Evolutionary conservation across 1,140 invertebrate genomes (phyloP).

Genomic region (Sogatella furcifera): DNA sequence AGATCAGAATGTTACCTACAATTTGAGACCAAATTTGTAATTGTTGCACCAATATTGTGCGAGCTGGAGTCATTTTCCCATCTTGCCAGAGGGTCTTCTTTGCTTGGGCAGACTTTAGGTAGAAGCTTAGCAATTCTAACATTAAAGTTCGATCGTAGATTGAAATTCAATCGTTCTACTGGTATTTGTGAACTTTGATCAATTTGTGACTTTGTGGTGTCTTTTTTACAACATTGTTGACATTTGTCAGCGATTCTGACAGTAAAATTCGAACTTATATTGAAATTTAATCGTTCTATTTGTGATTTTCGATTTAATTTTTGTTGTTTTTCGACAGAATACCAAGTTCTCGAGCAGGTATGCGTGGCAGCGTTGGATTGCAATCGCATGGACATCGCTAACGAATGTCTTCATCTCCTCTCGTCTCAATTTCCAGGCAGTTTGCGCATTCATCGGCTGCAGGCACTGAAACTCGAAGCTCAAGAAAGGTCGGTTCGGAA

Average conservation of each 20-base stretch:
- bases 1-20: no score
- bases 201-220: no score
- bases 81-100: no score
- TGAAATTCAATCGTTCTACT: no score
- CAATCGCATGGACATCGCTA: slow-evolving; percentile 62
- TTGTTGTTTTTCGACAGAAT: slow-evolving; percentile 50
- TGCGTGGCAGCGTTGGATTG: slow-evolving; percentile 86
- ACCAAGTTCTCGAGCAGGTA: slow-evolving; percentile 85
- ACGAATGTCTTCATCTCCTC: slow-evolving; percentile 66
- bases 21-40: no score
- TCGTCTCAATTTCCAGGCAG: slow-evolving; percentile 83
- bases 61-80: no score
- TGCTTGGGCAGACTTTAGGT: no score
- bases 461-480: slow-evolving; percentile 80
- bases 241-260: neutral
- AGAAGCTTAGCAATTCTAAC: no score
- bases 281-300: neutral
- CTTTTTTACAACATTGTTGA: no score
- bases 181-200: no score
- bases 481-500: slow-evolving; percentile 53
- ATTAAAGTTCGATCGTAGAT: no score
- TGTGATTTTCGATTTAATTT: neutral
- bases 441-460: slow-evolving; percentile 71
- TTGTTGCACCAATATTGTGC: no score
- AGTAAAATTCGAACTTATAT: neutral